Conservation (phyloP, 2,113 vertebrate species). For the Pangasianodon hypophthalmus region DNA sequence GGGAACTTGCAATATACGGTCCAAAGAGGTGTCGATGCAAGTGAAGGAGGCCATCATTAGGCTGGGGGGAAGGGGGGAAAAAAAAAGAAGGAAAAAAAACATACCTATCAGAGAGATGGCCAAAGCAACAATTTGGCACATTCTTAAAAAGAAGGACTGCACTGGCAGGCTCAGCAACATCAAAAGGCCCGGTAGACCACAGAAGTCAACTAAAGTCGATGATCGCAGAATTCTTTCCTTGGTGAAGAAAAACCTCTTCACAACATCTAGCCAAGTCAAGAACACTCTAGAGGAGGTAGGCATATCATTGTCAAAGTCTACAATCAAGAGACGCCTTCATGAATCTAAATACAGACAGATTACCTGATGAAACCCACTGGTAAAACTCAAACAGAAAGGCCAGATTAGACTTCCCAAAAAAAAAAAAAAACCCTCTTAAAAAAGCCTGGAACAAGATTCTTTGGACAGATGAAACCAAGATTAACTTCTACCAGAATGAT, state of each 20-base stretch:
- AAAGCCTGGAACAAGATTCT: no score
- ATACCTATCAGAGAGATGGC: no score
- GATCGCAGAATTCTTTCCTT: background rate
- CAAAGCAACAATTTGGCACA: background rate
- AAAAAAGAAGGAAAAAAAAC: no score
- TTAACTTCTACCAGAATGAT: no score
- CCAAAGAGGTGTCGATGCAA: background rate
- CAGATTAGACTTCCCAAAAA: no score
- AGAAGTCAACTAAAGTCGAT: background rate
- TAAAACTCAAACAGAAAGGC: background rate
- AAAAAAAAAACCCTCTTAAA: no score
- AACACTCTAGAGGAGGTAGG: background rate
- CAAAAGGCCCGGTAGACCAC: no score
- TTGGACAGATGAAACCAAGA: no score
- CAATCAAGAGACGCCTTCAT: background rate
- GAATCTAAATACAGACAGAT: background rate
- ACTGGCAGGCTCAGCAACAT: no score
- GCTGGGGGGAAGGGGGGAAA: no score
- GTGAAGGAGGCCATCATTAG: background rate
- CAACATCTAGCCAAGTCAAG: background rate
- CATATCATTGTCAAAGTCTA: background rate
- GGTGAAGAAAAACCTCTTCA: background rate
- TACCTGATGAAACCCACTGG: background rate
- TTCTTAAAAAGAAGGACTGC: no score
- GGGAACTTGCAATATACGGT: no score